Conservation (phyloP, 1,140 invertebrate genomes). For the Drosophila orosa region DNA sequence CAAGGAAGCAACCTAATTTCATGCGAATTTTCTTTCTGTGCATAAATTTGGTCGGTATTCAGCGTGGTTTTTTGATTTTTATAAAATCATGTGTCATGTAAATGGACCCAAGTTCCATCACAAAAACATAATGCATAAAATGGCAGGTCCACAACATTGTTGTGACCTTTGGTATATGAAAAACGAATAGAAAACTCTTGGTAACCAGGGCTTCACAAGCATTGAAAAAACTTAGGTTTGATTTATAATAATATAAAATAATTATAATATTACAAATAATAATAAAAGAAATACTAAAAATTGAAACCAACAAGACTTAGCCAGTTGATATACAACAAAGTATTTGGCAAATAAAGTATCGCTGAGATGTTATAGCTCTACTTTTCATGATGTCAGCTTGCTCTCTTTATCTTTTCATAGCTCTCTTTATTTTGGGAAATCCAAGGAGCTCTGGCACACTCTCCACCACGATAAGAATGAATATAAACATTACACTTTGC, state of each 20-base stretch:
- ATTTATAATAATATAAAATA: neutral
- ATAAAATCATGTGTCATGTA: neutral
- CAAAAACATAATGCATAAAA: neutral
- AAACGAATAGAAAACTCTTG: neutral
- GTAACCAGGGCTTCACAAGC: neutral
- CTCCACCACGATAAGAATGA: constrained; percentile 14
- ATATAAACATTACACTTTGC: constrained; percentile 15
- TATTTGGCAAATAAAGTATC: neutral
- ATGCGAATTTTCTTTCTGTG: neutral
- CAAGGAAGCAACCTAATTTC: neutral
- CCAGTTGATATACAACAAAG: neutral
- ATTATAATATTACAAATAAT: too few species aligned
- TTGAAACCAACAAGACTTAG: neutral
- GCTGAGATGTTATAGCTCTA: neutral
- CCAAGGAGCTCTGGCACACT: neutral
- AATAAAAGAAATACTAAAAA: too few species aligned
- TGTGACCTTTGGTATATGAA: neutral
- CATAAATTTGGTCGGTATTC: neutral
- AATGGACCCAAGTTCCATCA: constrained; percentile 1
- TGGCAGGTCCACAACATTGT: neutral
- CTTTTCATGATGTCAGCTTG: neutral
- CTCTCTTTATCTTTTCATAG: constrained; percentile 1
- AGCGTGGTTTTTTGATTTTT: constrained; percentile 9
- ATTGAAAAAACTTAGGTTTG: neutral
- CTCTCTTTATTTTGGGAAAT: neutral